Percentiles rank a stretch among this genome's conserved stretches.
Conservation (phyloP, 1,140 invertebrate species). For the Eriosoma lanigerum region DNA sequence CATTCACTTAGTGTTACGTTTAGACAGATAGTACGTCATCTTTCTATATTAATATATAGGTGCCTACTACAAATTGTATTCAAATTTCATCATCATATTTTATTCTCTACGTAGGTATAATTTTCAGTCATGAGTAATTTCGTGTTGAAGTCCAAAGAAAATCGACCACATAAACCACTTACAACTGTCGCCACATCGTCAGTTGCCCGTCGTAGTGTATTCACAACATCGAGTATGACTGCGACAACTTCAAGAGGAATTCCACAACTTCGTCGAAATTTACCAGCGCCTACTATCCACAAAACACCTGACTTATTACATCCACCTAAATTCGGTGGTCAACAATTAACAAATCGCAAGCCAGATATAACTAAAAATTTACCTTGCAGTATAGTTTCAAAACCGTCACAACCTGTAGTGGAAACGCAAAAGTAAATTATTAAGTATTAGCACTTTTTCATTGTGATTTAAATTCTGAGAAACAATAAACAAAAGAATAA, state of each 20-base stretch:
- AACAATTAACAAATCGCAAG: conserved; percentile 14
- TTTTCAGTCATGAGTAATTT: conserved; percentile 21
- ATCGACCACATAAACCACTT: not conserved
- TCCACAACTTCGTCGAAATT: not conserved
- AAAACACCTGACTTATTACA: conserved; percentile 31
- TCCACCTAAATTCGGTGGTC: conserved; percentile 17
- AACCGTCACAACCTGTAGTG: not conserved
- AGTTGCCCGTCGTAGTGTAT: not conserved
- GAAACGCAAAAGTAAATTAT: too few relatives aligned
- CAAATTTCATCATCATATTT: too few relatives aligned
- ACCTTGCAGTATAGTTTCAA: not conserved
- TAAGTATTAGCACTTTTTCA: too few relatives aligned
- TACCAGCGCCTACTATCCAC: not conserved
- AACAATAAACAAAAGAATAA: too few relatives aligned
- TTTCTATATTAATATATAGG: too few relatives aligned
- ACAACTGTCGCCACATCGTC: not conserved
- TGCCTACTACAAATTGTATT: too few relatives aligned
- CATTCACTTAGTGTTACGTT: too few relatives aligned
- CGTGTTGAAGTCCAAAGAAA: conserved; percentile 25
- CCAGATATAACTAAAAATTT: conserved; percentile 40
- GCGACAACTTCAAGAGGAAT: not conserved
- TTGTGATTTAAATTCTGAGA: too few relatives aligned
- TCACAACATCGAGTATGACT: not conserved
- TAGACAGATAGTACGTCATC: too few relatives aligned
- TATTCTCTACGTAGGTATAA: too few relatives aligned